These are phyloP conservation scores for Epistrophella euchroma DNA, from an alignment of 2,888 invertebrate genomes.

Conservation along the genomic window DNA sequence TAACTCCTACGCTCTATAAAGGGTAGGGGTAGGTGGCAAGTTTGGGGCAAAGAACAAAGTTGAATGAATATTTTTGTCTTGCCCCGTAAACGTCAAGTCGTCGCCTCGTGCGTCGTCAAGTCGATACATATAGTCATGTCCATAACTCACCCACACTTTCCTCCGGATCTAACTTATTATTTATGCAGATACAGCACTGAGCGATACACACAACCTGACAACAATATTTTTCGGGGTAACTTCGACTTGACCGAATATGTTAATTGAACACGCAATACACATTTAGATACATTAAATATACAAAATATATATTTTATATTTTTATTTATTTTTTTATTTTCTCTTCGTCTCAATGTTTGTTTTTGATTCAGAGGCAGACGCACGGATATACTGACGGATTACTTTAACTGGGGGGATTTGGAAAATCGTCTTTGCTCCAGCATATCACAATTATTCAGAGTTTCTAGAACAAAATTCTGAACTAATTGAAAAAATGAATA, in stretches of 20 bases:
- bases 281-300: slow-evolving; percentile 3
- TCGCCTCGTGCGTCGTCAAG: slow-evolving; percentile 60
- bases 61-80: slow-evolving; percentile 51
- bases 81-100: slow-evolving; percentile 48
- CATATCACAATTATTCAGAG: slow-evolving; percentile 9
- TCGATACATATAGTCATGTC: slow-evolving; percentile 65
- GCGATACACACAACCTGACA: slow-evolving; percentile 36
- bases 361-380: slow-evolving; percentile 30
- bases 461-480: slow-evolving; percentile 55
- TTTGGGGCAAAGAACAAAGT: slow-evolving; percentile 4
- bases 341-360: slow-evolving; percentile 28
- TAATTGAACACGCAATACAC: slow-evolving; percentile 68
- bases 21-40: slow-evolving; percentile 16
- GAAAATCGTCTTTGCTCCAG: slow-evolving; percentile 16
- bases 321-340: not conserved
- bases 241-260: slow-evolving; percentile 66
- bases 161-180: slow-evolving; percentile 75
- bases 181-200: slow-evolving; percentile 62
- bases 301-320: slow-evolving; percentile 6
- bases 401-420: not conserved
- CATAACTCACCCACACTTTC: slow-evolving; percentile 76
- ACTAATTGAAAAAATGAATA: slow-evolving; percentile 70
- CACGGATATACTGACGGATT: slow-evolving; percentile 30
- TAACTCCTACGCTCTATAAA: slow-evolving; percentile 29
- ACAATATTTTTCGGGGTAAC: slow-evolving; percentile 30